A percentile compares a stretch with the other conserved stretches of the same genome.
phyloP scores from a whole-genome alignment of 2,888 invertebrate genomes.

The Scaptomyza cyrtandrae region DNA sequence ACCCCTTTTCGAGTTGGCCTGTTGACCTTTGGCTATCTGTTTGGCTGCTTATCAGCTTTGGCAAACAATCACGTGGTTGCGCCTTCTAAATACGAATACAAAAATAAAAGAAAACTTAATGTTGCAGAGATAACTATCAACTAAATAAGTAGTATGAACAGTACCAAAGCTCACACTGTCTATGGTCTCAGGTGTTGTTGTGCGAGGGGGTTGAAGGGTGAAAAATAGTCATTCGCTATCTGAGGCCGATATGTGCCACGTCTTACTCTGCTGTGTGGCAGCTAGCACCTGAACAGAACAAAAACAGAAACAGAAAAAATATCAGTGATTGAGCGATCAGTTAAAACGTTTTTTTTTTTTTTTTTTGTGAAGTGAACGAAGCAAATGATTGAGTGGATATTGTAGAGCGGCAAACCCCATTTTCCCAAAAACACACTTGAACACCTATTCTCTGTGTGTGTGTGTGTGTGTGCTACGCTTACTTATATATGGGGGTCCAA shows the following conservation, averaged over 20 bases:
- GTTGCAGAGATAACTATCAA: slow-evolving; percentile 40
- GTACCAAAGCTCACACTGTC: slow-evolving; percentile 19
- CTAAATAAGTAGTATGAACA: slow-evolving; percentile 36
- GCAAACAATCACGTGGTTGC: slow-evolving; percentile 62
- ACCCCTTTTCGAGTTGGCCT: slow-evolving; percentile 3
- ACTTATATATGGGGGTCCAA: slow-evolving; percentile 38
- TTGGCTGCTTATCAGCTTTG: slow-evolving; percentile 47
- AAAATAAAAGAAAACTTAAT: slow-evolving; percentile 3
- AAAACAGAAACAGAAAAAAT: slow-evolving; percentile 30
- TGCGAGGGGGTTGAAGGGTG: not conserved
- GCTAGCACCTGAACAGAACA: slow-evolving; percentile 30
- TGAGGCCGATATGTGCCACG: slow-evolving; percentile 45
- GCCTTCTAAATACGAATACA: slow-evolving; percentile 26
- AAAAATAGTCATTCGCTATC: slow-evolving; percentile 9
- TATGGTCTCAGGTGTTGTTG: slow-evolving; percentile 1
- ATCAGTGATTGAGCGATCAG: slow-evolving; percentile 79
- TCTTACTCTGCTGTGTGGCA: slow-evolving; percentile 33
- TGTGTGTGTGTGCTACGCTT: slow-evolving; percentile 34
- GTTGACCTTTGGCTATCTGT: slow-evolving; percentile 38
- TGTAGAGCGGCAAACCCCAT: slow-evolving; percentile 56
- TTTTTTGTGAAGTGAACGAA: slow-evolving; percentile 60
- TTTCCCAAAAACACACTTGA: slow-evolving; percentile 8
- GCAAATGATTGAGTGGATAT: slow-evolving; percentile 77
- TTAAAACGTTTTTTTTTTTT: slow-evolving; percentile 75
- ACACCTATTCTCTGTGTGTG: slow-evolving; percentile 1